These are phyloP conservation scores for Philereme vetulata DNA, from an alignment of 2,888 invertebrate genomes.

Conservation along the genomic window DNA sequence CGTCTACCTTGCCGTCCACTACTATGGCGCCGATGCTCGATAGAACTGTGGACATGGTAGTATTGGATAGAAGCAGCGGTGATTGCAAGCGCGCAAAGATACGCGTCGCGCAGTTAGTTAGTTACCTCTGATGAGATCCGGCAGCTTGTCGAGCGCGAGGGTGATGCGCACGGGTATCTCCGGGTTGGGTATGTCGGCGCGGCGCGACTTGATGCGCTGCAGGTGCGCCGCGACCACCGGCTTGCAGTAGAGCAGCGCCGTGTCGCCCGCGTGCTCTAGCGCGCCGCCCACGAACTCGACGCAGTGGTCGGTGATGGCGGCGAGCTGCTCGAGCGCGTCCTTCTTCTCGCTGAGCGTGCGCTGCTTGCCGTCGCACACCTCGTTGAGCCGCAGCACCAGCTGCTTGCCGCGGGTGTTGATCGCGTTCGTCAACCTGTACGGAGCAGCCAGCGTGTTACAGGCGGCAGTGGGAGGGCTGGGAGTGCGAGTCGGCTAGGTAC, in stretches of 20 bases:
- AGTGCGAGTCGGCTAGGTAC: slow-evolving; percentile 52
- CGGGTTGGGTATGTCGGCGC: slow-evolving; percentile 95
- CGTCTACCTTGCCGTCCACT: slow-evolving; percentile 92
- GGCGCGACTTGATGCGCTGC: slow-evolving; percentile 91
- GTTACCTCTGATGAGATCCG: slow-evolving; percentile 90
- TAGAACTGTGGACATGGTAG: slow-evolving; percentile 81
- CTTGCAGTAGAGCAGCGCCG: slow-evolving; percentile 92
- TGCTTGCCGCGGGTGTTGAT: slow-evolving; percentile 93
- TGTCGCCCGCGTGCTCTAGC: slow-evolving; percentile 90
- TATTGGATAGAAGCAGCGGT: no score
- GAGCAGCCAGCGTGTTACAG: background rate
- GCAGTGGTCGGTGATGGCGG: slow-evolving; percentile 94
- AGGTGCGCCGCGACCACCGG: slow-evolving; percentile 85
- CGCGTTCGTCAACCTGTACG: slow-evolving; percentile 88
- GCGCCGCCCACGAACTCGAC: slow-evolving; percentile 92
- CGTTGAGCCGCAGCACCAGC: slow-evolving; percentile 90
- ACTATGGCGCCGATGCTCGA: slow-evolving; percentile 91
- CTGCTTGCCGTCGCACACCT: slow-evolving; percentile 87
- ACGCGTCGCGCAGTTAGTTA: no score
- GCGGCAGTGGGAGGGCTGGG: no score
- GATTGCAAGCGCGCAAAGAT: no score
- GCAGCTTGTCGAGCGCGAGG: slow-evolving; percentile 91
- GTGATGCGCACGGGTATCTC: slow-evolving; percentile 94
- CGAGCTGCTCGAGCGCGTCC: slow-evolving; percentile 90
- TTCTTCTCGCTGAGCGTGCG: slow-evolving; percentile 93